These are phyloP conservation scores for Timema podura DNA, from an alignment of 2,888 invertebrate genomes.

Conservation along the genomic window DNA sequence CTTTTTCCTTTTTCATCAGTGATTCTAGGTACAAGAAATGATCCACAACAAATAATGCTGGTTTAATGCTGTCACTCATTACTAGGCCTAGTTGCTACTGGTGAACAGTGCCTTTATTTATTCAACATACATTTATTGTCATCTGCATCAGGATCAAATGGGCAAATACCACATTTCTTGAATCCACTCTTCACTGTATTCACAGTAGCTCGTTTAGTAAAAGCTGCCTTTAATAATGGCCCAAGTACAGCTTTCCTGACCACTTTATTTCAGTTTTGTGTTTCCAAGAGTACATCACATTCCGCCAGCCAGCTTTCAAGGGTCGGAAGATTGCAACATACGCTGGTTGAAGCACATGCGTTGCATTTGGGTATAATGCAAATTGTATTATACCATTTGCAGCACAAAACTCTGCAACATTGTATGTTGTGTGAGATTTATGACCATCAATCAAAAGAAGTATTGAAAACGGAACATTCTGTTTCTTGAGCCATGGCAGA, in stretches of 20 bases:
- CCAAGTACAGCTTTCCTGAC: slow-evolving; percentile 17
- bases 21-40: slow-evolving; percentile 6
- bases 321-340: slow-evolving; percentile 18
- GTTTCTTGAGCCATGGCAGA: slow-evolving; percentile 14
- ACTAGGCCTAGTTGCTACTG: slow-evolving; percentile 7
- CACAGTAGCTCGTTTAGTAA: slow-evolving; percentile 1
- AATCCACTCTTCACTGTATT: slow-evolving; percentile 15
- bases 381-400: slow-evolving; percentile 17
- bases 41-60: slow-evolving; percentile 6
- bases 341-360: slow-evolving; percentile 18
- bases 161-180: slow-evolving; percentile 14
- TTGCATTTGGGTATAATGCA: slow-evolving; percentile 17
- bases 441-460: slow-evolving; percentile 18
- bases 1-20: slow-evolving; percentile 16
- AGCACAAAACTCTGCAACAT: slow-evolving; percentile 15
- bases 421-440: slow-evolving; percentile 9
- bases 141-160: slow-evolving; percentile 17
- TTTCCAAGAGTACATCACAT: slow-evolving; percentile 17
- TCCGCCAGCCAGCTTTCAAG: slow-evolving; percentile 12
- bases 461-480: slow-evolving; percentile 6
- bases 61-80: not conserved
- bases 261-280: slow-evolving; percentile 14
- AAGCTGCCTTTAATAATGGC: not conserved
- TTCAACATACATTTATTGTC: slow-evolving; percentile 13
- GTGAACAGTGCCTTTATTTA: slow-evolving; percentile 14